A percentile compares a stretch with the other conserved stretches of the same genome.
Conservation (phyloP, 2,797 vertebrate species). For the Sebastes hubbsi region DNA sequence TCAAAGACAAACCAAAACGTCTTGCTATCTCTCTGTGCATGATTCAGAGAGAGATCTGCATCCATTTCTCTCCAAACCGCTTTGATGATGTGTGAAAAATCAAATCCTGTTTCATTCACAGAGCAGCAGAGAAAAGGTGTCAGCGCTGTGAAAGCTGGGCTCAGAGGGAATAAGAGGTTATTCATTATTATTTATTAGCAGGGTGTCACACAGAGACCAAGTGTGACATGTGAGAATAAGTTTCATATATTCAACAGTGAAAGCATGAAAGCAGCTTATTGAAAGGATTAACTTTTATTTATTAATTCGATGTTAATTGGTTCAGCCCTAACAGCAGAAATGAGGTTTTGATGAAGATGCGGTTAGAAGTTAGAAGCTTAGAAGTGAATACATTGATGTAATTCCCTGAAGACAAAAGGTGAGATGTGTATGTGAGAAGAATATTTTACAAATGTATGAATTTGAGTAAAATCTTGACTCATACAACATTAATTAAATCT, state of each 20-base stretch:
- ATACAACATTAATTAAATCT: background rate
- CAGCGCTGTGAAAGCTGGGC: slow-evolving; percentile 7
- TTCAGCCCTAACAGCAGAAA: background rate
- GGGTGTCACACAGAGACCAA: slow-evolving; percentile 10
- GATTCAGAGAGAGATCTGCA: no score
- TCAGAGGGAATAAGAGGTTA: background rate
- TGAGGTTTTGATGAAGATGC: background rate
- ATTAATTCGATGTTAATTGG: background rate
- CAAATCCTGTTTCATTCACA: slow-evolving; percentile 32
- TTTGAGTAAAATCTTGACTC: background rate
- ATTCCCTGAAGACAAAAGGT: background rate
- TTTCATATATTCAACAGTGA: background rate
- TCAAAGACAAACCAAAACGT: no score
- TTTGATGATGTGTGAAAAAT: slow-evolving; percentile 50
- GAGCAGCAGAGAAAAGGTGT: slow-evolving; percentile 35
- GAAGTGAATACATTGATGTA: background rate
- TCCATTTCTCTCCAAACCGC: no score
- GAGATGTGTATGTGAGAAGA: background rate
- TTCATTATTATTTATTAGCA: slow-evolving; percentile 31
- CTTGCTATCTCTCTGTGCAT: no score
- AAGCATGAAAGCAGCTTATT: background rate
- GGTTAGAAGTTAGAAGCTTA: background rate
- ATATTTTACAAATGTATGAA: background rate
- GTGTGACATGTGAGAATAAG: background rate
- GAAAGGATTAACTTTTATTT: background rate